Evolutionary conservation across 2,888 invertebrate species (phyloP).

Genomic region (Tinea semifulvella): DNA sequence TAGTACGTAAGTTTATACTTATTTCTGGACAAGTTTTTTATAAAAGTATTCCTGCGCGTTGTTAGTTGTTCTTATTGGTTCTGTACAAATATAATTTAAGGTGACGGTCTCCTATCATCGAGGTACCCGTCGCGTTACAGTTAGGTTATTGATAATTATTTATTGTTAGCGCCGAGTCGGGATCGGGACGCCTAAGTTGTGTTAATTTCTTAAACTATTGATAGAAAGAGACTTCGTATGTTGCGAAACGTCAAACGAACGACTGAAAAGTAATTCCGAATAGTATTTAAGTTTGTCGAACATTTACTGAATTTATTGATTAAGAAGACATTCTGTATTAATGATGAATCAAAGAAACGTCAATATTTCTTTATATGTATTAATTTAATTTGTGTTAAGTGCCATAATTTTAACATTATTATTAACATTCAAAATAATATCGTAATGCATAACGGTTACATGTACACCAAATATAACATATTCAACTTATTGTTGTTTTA

Average conservation of each 20-base stretch:
- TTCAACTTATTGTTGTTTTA: slow-evolving; percentile 41
- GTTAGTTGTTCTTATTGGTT: slow-evolving; percentile 52
- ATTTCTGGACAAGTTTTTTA: slow-evolving; percentile 36
- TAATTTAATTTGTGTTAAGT: slow-evolving; percentile 56
- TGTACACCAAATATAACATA: slow-evolving; percentile 64
- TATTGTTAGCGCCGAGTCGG: slow-evolving; percentile 52
- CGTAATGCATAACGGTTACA: slow-evolving; percentile 65
- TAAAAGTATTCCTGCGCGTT: slow-evolving; percentile 56
- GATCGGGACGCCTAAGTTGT: slow-evolving; percentile 49
- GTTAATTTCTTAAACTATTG: slow-evolving; percentile 48
- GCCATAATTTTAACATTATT: slow-evolving; percentile 65
- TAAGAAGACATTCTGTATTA: slow-evolving; percentile 37
- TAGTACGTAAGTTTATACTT: slow-evolving; percentile 35
- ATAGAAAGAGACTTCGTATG: slow-evolving; percentile 51
- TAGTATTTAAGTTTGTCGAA: slow-evolving; percentile 23
- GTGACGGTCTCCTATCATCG: too few species aligned
- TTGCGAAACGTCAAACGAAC: slow-evolving; percentile 55
- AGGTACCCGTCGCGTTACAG: too few species aligned
- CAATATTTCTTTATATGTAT: slow-evolving; percentile 38
- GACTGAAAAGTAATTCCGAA: slow-evolving; percentile 65
- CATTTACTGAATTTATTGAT: slow-evolving; percentile 9
- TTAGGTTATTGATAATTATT: too few species aligned
- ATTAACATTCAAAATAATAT: slow-evolving; percentile 63
- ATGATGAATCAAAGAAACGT: slow-evolving; percentile 24
- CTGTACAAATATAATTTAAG: slow-evolving; percentile 48